Conservation (phyloP, 2,888 invertebrate species). For the Dione juno region DNA sequence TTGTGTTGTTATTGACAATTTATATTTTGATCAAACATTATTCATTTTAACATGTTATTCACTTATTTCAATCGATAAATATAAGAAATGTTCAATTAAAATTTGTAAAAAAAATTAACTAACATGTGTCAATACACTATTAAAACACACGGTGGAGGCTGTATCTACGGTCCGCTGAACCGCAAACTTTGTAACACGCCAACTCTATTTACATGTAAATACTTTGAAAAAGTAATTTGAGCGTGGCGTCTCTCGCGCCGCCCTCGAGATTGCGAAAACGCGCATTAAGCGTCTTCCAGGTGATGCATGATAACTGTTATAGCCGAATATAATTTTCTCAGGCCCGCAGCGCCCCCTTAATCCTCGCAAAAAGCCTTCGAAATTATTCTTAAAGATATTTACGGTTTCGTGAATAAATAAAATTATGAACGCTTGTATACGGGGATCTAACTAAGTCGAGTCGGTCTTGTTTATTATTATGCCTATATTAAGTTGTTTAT, state of each 20-base stretch:
- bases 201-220: constrained; percentile 83
- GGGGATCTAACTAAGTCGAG: constrained; percentile 73
- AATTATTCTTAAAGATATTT: constrained; percentile 83
- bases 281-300: constrained; percentile 82
- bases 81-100: neutral
- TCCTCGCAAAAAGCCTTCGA: constrained; percentile 82
- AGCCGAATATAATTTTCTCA: constrained; percentile 83
- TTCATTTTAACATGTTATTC: neutral
- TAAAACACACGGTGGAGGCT: constrained; percentile 36
- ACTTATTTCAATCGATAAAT: neutral
- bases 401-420: constrained; percentile 83
- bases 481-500: constrained; percentile 83
- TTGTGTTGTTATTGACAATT: neutral
- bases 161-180: constrained; percentile 53
- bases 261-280: constrained; percentile 83
- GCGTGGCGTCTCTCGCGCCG: constrained; percentile 72
- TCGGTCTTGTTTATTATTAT: constrained; percentile 79
- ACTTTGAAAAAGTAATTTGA: constrained; percentile 84
- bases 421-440: constrained; percentile 76
- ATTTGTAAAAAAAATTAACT: neutral
- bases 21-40: neutral
- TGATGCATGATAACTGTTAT: constrained; percentile 84
- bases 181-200: constrained; percentile 64
- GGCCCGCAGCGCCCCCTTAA: constrained; percentile 81
- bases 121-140: neutral